A percentile compares a stretch with the other conserved stretches of the same genome.
phyloP scores from a whole-genome alignment of 2,113 vertebrate species.

The Chauna torquata region DNA sequence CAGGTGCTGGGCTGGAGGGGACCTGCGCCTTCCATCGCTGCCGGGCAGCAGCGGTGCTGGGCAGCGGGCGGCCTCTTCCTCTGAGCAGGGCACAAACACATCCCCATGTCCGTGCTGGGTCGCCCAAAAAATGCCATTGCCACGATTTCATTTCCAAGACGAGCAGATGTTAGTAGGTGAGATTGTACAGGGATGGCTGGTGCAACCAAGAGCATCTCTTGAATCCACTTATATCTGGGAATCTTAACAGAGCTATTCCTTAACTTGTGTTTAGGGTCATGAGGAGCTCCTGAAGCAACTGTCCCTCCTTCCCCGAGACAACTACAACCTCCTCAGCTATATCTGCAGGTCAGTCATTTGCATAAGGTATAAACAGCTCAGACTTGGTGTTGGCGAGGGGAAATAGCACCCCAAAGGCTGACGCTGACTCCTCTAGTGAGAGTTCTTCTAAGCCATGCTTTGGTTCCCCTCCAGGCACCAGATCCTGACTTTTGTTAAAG shows the following conservation, averaged over 20 bases:
- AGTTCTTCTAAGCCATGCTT: background rate
- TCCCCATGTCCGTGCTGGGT: background rate
- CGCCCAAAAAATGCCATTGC: background rate
- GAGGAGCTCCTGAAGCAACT: conserved; percentile 87
- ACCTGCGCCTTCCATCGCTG: background rate
- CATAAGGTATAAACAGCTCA: background rate
- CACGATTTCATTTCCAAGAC: background rate
- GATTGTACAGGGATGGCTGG: background rate
- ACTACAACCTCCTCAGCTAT: conserved; percentile 95
- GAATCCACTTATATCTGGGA: rapidly evolving
- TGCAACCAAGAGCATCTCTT: background rate
- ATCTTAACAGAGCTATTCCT: background rate
- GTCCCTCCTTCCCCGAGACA: conserved; percentile 84
- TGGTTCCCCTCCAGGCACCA: background rate
- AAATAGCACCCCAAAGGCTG: background rate
- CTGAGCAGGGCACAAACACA: background rate
- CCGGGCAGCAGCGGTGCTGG: background rate
- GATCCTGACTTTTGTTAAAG: background rate
- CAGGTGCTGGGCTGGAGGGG: background rate
- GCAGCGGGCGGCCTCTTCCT: background rate
- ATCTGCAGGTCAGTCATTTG: conserved; percentile 85
- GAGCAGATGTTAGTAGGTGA: background rate
- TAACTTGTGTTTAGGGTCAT: conserved; percentile 77
- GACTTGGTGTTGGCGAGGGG: background rate
- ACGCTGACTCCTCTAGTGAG: background rate